phyloP scores from a whole-genome alignment of 1,140 invertebrate genomes.

The Drosophila serrata region DNA sequence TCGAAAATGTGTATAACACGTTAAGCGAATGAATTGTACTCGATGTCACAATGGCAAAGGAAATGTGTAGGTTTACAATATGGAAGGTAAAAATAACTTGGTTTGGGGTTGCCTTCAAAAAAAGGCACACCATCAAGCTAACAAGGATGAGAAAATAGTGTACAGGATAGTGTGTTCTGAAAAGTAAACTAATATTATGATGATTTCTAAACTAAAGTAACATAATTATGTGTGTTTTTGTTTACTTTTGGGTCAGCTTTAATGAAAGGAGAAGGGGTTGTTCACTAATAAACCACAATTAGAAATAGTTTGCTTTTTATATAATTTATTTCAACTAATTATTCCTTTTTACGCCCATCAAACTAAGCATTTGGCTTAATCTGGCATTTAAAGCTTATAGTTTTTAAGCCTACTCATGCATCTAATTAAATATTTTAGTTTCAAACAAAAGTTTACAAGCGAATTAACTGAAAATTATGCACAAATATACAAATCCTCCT shows the following conservation, averaged over 20 bases:
- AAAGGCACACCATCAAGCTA: neutral
- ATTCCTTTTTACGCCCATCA: neutral
- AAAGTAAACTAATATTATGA: neutral
- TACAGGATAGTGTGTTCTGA: neutral
- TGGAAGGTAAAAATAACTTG: neutral
- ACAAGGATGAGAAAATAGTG: neutral
- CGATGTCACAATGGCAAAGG: slow-evolving; percentile 20
- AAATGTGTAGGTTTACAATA: slow-evolving; percentile 3
- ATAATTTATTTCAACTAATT: neutral
- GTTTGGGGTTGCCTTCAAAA: neutral
- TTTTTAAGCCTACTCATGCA: neutral
- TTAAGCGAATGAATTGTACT: slow-evolving; percentile 45
- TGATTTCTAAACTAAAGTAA: neutral
- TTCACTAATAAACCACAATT: neutral
- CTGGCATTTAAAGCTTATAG: neutral
- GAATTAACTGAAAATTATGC: neutral
- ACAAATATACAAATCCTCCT: neutral
- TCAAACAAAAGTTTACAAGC: neutral
- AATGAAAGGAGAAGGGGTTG: neutral
- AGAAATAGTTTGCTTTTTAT: neutral
- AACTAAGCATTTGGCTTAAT: slow-evolving; percentile 4
- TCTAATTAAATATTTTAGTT: slow-evolving; percentile 10
- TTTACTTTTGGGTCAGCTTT: neutral
- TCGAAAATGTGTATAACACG: slow-evolving; percentile 53
- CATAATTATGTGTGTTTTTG: neutral